Conservation (phyloP, 2,888 invertebrate species). For the Acrocyrtus sp. region DNA sequence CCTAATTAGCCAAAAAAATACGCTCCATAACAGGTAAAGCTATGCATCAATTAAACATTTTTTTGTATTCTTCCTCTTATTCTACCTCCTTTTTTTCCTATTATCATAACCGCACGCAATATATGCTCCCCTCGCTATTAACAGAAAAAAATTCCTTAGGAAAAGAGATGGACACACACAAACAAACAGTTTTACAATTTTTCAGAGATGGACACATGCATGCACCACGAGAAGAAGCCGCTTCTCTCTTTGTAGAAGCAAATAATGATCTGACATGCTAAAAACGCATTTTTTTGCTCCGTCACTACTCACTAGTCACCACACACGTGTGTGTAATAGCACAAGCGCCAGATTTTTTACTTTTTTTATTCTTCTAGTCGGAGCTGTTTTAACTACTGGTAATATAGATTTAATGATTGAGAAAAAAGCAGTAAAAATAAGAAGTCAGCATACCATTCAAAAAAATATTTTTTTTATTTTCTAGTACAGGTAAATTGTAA, state of each 20-base stretch:
- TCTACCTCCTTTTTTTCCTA: background rate
- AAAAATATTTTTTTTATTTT: background rate
- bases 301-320: background rate
- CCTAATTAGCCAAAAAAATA: conserved; percentile 48
- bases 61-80: background rate
- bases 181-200: background rate
- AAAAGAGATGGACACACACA: too few species aligned
- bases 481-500: background rate
- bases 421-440: conserved; percentile 13
- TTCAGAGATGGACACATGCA: background rate
- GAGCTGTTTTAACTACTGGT: too few species aligned
- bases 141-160: too few species aligned
- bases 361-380: background rate
- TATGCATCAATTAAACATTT: background rate
- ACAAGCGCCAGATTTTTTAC: background rate
- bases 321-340: background rate
- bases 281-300: background rate
- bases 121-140: too few species aligned
- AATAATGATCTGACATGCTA: conserved; percentile 14
- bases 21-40: background rate
- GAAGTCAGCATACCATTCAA: background rate
- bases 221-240: conserved; percentile 2
- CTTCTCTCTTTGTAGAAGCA: conserved; percentile 10
- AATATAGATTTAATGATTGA: too few species aligned
- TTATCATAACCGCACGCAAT: background rate